Percentiles rank a stretch among this genome's conserved stretches.
Evolutionary conservation across 2,113 vertebrate genomes (phyloP).

Genomic region (Anas platyrhynchos): DNA sequence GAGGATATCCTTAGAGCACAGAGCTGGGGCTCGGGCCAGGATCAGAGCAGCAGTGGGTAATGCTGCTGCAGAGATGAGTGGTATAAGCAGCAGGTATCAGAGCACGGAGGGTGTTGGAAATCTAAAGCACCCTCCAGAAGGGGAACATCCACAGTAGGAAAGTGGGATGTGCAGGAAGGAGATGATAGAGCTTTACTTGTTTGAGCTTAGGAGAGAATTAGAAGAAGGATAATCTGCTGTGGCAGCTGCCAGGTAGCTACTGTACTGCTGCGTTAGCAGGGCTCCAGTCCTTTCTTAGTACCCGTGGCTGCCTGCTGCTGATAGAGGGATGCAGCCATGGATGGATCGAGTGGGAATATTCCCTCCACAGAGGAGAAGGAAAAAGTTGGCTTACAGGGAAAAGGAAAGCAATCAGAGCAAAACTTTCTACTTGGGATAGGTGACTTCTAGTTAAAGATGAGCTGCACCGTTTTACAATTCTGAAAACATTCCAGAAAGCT

Average conservation of each 20-base stretch:
- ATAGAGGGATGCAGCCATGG: neutral
- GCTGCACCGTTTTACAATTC: neutral
- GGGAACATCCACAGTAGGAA: neutral
- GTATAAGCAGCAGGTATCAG: neutral
- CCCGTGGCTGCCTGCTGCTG: neutral
- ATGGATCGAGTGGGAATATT: neutral
- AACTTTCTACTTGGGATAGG: neutral
- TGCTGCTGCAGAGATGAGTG: neutral
- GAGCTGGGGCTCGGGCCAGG: neutral
- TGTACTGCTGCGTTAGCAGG: neutral
- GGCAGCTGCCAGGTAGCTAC: conserved; percentile 33
- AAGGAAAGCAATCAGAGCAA: neutral
- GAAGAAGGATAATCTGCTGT: conserved; percentile 35
- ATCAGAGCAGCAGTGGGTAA: neutral
- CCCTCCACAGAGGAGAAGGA: neutral
- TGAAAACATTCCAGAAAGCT: neutral
- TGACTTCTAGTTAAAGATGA: neutral
- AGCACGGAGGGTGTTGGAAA: neutral
- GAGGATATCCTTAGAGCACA: neutral
- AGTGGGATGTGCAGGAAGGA: neutral
- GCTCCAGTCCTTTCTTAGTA: neutral
- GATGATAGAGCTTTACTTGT: conserved; percentile 47
- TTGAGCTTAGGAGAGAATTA: conserved; percentile 42
- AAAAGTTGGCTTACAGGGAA: neutral
- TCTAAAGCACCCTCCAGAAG: neutral